Evolutionary conservation across 2,888 invertebrate species (phyloP).

Genomic region (Tipula confusa): DNA sequence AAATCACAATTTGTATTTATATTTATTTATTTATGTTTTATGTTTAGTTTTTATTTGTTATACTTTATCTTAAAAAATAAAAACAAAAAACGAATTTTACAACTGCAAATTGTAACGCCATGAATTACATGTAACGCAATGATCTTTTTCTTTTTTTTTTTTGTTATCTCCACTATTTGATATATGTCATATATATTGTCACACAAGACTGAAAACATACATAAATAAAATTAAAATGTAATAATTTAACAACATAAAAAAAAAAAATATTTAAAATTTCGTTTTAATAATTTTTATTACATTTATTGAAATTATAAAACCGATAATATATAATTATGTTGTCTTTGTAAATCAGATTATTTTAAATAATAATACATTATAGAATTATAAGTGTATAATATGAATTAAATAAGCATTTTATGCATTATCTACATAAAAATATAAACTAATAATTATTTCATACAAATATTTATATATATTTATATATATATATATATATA

Average conservation of each 20-base stretch:
- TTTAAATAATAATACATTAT: not conserved
- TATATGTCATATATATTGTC: not conserved
- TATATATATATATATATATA: no score
- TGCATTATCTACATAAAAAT: not conserved
- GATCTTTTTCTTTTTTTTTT: not conserved
- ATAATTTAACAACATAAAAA: not conserved
- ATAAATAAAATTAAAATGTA: not conserved
- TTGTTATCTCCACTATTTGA: not conserved
- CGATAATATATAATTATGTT: not conserved
- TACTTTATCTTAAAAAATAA: not conserved
- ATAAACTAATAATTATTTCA: not conserved
- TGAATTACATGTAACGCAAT: not conserved
- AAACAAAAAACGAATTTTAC: not conserved
- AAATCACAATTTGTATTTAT: not conserved
- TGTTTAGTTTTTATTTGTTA: not conserved
- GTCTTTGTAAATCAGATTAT: not conserved
- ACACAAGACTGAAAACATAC: not conserved
- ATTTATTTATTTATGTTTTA: conserved; percentile 7
- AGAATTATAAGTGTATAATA: not conserved
- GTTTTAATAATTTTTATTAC: not conserved
- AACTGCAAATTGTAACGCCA: not conserved
- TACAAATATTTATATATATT: not conserved
- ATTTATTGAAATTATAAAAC: not conserved
- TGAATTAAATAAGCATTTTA: not conserved
- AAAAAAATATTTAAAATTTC: not conserved